Evolutionary conservation across 1,140 invertebrate species (phyloP).

Genomic region (Heliconius melpomene): DNA sequence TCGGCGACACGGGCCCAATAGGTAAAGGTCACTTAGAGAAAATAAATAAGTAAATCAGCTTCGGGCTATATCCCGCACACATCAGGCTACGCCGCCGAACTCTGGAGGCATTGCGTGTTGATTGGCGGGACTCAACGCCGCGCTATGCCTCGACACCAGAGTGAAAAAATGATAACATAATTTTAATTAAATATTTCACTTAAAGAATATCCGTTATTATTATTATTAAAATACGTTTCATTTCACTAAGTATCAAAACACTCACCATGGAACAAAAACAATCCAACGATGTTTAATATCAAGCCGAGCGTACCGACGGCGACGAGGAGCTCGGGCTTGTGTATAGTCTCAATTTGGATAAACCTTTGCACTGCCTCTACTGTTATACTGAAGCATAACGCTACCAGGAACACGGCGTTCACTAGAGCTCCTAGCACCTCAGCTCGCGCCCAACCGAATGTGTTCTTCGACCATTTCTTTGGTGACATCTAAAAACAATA

Average conservation of each 20-base stretch:
- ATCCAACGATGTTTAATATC: slow-evolving; percentile 91
- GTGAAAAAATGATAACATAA: too few relatives aligned
- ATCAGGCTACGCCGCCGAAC: too few relatives aligned
- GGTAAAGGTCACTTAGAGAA: too few relatives aligned
- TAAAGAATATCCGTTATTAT: too few relatives aligned
- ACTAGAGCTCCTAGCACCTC: slow-evolving; percentile 96
- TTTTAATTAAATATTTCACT: too few relatives aligned
- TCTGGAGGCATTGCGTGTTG: too few relatives aligned
- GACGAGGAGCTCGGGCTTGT: slow-evolving; percentile 88
- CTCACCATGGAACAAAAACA: slow-evolving; percentile 92
- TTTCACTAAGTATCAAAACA: slow-evolving; percentile 35
- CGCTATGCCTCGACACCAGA: too few relatives aligned
- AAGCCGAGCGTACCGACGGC: slow-evolving; percentile 90
- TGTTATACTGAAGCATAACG: slow-evolving; percentile 95
- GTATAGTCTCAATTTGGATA: slow-evolving; percentile 91
- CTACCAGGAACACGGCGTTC: slow-evolving; percentile 96
- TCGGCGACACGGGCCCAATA: too few relatives aligned
- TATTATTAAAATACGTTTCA: too few relatives aligned
- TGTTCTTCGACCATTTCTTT: slow-evolving; percentile 97
- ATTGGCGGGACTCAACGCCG: too few relatives aligned
- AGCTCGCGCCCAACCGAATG: slow-evolving; percentile 96
- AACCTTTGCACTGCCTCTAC: slow-evolving; percentile 95
- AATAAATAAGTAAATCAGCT: too few relatives aligned
- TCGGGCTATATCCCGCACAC: too few relatives aligned
- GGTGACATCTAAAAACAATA: slow-evolving; percentile 90